These are phyloP conservation scores for Miniopterus natalensis DNA, from an alignment of 2,113 vertebrate genomes.

Conservation along the genomic window DNA sequence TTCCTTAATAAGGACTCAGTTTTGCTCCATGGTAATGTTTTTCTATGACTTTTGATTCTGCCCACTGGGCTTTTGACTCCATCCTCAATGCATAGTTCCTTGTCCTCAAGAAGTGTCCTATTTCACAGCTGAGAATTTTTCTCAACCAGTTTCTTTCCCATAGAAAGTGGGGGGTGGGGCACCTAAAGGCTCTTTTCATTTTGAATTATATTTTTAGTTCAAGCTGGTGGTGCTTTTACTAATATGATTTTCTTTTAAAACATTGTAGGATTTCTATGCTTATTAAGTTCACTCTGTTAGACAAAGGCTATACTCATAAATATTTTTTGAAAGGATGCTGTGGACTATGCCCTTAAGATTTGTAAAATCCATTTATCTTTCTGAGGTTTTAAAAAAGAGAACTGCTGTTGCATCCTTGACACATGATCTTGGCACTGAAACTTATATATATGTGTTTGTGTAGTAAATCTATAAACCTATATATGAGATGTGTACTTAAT, in stretches of 20 bases:
- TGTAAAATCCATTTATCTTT: background rate
- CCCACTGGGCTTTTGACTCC: background rate
- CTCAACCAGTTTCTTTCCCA: background rate
- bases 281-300: background rate
- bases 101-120: background rate
- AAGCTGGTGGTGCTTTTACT: background rate
- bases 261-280: background rate
- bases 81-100: background rate
- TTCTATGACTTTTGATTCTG: background rate
- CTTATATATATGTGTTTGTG: background rate
- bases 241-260: slow-evolving; percentile 26
- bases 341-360: background rate
- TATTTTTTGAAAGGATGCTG: background rate
- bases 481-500: background rate
- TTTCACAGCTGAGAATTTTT: background rate
- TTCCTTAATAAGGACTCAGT: background rate
- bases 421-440: background rate
- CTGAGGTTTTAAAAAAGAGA: background rate
- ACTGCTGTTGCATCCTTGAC: background rate
- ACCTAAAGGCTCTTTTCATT: background rate
- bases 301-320: background rate
- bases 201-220: background rate
- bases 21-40: background rate
- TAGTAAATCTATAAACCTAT: background rate
- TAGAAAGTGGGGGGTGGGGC: background rate